Percentiles rank a stretch among this genome's conserved stretches.
phyloP scores from a whole-genome alignment of 2,888 invertebrate species.

The Prosapia bicincta region DNA sequence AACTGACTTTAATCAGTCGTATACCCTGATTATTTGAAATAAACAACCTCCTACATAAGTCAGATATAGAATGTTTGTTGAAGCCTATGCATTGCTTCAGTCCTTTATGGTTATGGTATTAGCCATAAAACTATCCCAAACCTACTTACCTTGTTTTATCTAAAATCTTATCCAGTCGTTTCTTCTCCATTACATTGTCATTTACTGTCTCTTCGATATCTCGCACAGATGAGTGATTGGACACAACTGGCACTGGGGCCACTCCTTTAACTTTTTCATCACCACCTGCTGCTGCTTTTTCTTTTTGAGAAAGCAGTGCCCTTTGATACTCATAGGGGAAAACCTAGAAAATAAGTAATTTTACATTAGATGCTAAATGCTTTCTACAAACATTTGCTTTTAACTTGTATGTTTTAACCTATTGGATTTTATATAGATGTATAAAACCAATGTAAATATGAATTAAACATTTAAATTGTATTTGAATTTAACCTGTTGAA shows the following conservation, averaged over 20 bases:
- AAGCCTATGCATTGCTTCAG: no score
- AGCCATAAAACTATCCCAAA: no score
- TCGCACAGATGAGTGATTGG: constrained; percentile 49
- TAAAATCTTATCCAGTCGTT: constrained; percentile 74
- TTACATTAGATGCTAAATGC: no score
- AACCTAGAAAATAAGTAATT: constrained; percentile 54
- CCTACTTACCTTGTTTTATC: constrained; percentile 74
- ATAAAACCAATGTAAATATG: not conserved
- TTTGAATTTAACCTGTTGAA: no score
- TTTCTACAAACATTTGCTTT: no score
- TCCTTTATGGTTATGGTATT: no score
- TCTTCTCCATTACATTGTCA: constrained; percentile 72
- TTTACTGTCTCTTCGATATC: constrained; percentile 90
- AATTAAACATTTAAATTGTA: not conserved
- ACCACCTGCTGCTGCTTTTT: constrained; percentile 41
- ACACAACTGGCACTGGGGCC: constrained; percentile 2
- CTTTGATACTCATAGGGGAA: constrained; percentile 97
- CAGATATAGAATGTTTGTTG: no score
- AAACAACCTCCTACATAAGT: no score
- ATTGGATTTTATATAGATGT: no score
- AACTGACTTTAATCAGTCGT: no score
- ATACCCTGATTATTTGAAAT: no score
- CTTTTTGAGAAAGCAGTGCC: constrained; percentile 65
- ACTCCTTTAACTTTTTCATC: constrained; percentile 31
- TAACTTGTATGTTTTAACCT: no score